phyloP scores from a whole-genome alignment of 2,888 invertebrate genomes.

The Altica lythri region DNA sequence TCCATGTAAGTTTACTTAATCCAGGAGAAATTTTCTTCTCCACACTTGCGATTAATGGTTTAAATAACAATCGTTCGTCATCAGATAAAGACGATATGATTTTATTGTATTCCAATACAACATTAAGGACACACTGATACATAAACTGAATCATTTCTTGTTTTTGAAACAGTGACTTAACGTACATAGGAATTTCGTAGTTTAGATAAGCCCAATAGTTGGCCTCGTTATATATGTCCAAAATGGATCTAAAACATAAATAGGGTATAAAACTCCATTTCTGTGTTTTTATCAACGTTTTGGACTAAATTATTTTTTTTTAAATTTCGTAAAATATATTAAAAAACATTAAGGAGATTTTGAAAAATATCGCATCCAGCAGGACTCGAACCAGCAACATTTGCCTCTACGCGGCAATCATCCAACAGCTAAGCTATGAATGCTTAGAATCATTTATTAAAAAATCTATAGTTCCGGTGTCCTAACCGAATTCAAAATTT shows the following conservation, averaged over 20 bases:
- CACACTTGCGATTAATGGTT: conserved; percentile 67
- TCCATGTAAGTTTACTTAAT: conserved; percentile 73
- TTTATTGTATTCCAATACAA: conserved; percentile 77
- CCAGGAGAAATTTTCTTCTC: conserved; percentile 76
- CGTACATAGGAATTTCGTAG: conserved; percentile 71
- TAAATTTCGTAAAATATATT: too few species aligned
- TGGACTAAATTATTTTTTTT: too few species aligned
- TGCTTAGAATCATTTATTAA: too few species aligned
- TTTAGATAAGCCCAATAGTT: conserved; percentile 73
- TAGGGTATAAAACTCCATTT: too few species aligned
- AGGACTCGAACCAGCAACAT: too few species aligned
- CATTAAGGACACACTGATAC: conserved; percentile 72
- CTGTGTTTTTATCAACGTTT: too few species aligned
- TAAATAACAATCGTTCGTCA: conserved; percentile 78
- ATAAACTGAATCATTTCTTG: conserved; percentile 65
- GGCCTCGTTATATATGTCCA: conserved; percentile 74
- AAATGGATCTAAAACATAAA: conserved; percentile 60
- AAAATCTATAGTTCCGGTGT: too few species aligned
- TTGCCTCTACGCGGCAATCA: too few species aligned
- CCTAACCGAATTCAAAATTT: too few species aligned
- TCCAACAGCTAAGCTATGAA: too few species aligned
- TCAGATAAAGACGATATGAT: conserved; percentile 76
- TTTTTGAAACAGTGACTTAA: conserved; percentile 68
- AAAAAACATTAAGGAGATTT: too few species aligned
- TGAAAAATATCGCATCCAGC: too few species aligned